Percentiles rank a stretch among this genome's conserved stretches.
Evolutionary conservation across 2,888 invertebrate genomes (phyloP).

Genomic region (Rhingia campestris): DNA sequence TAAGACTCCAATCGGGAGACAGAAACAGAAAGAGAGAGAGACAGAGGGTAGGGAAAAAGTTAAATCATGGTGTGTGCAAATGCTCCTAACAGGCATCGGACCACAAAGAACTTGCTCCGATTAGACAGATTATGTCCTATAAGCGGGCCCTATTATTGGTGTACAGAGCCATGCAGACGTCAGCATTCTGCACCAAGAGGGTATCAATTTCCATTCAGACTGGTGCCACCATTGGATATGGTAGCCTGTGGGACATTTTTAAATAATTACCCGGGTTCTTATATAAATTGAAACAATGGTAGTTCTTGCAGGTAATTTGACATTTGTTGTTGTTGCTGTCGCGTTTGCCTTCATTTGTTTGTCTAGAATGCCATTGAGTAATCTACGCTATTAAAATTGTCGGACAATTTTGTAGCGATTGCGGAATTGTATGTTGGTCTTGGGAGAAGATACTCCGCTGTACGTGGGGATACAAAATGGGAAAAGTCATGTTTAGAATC

Average conservation of each 20-base stretch:
- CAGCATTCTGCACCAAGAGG: slow-evolving; percentile 13
- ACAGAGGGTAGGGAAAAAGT: slow-evolving; percentile 7
- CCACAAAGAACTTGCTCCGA: slow-evolving; percentile 67
- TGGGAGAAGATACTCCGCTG: too few relatives aligned
- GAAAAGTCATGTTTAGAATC: too few relatives aligned
- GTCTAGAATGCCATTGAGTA: slow-evolving; percentile 48
- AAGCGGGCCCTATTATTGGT: slow-evolving; percentile 44
- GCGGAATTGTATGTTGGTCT: too few relatives aligned
- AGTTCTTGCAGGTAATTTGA: slow-evolving; percentile 4
- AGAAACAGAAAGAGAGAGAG: background rate
- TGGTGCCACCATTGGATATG: slow-evolving; percentile 26
- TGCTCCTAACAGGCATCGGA: slow-evolving; percentile 59
- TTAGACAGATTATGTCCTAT: slow-evolving; percentile 68
- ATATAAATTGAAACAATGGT: slow-evolving; percentile 66
- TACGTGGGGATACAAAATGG: too few relatives aligned
- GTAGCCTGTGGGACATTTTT: slow-evolving; percentile 56
- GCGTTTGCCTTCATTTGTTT: background rate
- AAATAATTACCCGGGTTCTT: slow-evolving; percentile 58
- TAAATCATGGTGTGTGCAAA: slow-evolving; percentile 49
- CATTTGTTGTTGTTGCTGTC: background rate
- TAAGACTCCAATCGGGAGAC: slow-evolving; percentile 2
- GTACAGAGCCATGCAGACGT: background rate
- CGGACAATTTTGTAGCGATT: slow-evolving; percentile 22
- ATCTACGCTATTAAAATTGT: slow-evolving; percentile 51
- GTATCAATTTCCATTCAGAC: slow-evolving; percentile 27